Evolutionary conservation across 2,888 invertebrate genomes (phyloP).

Genomic region (Lepidocyrtinus sp.): DNA sequence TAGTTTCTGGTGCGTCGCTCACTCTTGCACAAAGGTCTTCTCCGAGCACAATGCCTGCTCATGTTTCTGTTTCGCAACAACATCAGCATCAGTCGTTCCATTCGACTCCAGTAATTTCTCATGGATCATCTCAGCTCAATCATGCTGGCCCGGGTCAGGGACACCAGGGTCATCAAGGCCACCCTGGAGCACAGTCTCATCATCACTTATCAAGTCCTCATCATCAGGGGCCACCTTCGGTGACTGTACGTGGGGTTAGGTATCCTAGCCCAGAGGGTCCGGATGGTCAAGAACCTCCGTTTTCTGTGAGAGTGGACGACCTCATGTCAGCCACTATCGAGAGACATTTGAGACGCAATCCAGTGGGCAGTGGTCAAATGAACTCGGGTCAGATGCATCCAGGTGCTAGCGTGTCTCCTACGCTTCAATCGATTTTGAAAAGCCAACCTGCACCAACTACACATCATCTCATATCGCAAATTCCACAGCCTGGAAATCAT

Average conservation of each 20-base stretch:
- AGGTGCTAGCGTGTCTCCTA: conserved; percentile 70
- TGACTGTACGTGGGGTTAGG: conserved; percentile 35
- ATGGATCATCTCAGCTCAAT: conserved; percentile 55
- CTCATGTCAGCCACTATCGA: conserved; percentile 88
- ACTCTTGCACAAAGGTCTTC: conserved; percentile 43
- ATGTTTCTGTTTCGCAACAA: conserved; percentile 29
- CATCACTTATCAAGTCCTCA: conserved; percentile 40
- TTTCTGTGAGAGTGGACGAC: conserved; percentile 81
- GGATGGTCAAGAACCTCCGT: conserved; percentile 74
- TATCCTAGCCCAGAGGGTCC: conserved; percentile 70
- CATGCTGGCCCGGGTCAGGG: conserved; percentile 22
- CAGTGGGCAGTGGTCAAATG: conserved; percentile 48
- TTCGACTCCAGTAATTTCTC: conserved; percentile 62
- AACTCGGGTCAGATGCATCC: conserved; percentile 61
- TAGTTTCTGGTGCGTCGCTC: conserved; percentile 36
- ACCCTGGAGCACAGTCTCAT: conserved; percentile 22
- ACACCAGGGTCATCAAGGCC: conserved; percentile 30
- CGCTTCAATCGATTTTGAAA: conserved; percentile 70
- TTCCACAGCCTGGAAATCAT: conserved; percentile 64
- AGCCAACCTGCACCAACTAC: conserved; percentile 67
- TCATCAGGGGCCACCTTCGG: conserved; percentile 35
- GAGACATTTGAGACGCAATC: conserved; percentile 76
- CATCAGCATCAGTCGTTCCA: conserved; percentile 42
- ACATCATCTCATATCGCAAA: conserved; percentile 53
- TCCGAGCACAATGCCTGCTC: conserved; percentile 44